Base-by-base conservation (phyloP, 2,113 vertebrate genomes). In the Nanorana parkeri region DNA sequence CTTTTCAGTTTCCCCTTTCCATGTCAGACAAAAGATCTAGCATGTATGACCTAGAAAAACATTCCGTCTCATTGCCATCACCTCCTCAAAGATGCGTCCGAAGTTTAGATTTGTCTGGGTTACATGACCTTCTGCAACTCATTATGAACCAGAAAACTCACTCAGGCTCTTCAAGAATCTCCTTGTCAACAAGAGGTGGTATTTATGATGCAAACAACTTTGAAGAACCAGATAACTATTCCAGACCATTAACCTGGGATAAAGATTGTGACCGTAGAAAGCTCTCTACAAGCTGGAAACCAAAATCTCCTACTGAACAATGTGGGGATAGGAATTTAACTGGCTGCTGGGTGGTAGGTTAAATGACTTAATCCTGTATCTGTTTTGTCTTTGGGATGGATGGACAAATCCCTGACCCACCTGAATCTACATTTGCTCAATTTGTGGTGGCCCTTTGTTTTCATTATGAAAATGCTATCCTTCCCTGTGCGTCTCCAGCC, bases 51-150 rank as follows among this genome's bases (percentile, higher is more conserved):
- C 36, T 78, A 58, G 41, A 47, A 5, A 80, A 68, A 76, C 71
- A 29, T 60, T 77, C 26, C 1, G 11, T 15, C 2, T 61, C 17
- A 77, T 36, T 61, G 41, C 73, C 20, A 55, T 65, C 47, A 55
- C 67, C 47, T 51, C 29, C 68, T 71, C 58, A 81, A 67, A 81
- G 19, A 24, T 4, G 23, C 7, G 5, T 74, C 78, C 75, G 88
- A 85, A 73, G 77, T 73, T 80, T 83, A 76, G 88, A 92, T 81
- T 86, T 94, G 60, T 84, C 76, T 74, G 84, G 89, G 19, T 91
- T 93, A 19, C 79, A 75, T 75, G 87, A 88, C 74, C 89, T 87
- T 84, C 88, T 94, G 52, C 87, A 90, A 56, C 86, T 88, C 60
- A 86, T 89, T 51, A 85, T 91, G 84, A 83, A 60, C 58, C 89